Base-by-base conservation (phyloP, 2,888 invertebrate species). In the Meloe dianella region DNA sequence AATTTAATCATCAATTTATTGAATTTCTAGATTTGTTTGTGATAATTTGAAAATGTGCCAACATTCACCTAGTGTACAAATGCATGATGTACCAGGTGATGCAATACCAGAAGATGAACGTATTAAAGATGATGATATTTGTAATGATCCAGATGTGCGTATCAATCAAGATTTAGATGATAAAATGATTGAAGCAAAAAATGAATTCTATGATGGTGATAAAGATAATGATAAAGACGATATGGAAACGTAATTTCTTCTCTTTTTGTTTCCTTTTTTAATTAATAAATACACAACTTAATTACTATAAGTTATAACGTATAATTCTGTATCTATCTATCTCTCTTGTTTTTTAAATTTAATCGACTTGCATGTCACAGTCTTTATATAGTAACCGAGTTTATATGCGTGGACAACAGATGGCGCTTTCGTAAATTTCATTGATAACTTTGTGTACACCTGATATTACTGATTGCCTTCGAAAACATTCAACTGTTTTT, bases 61-160 rank as follows among this genome's bases (percentile, higher is more conserved):
- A 77, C 92, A 95, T 79, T 95, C 98, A 0, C 97, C 97, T 0
- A 96, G 95, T 73, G 98, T 99, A 0, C 98, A 99, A 85, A 97
- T 99, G 96, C 94, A 97, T 60, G 95, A 96, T 80, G 92, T 96
- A 2, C 97, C 97, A 14, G 91, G 91, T 7, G 96, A 97, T 79
- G 89, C 91, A 60, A 85, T 94, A 61, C 89, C 90, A 1, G 89
- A 91, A n/a, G 91, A 90, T 66, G 89, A 92, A 69, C 84, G 87
- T 61, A 80, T 85, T 1, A 90, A 90, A 70, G 93, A 94, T 7
- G 95, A 95, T 68, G 88, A 91, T 0, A 17, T 6, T n/a, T n/a
- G n/a, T n/a, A 8, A 6, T 12, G 94, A 96, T 83, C 93, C 94
- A 0, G 96, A 96, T 74, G 89, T 93, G 0, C 85, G 93, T 61